Conservation (phyloP, 2,888 invertebrate species). For the Trissolcus japonicus region DNA sequence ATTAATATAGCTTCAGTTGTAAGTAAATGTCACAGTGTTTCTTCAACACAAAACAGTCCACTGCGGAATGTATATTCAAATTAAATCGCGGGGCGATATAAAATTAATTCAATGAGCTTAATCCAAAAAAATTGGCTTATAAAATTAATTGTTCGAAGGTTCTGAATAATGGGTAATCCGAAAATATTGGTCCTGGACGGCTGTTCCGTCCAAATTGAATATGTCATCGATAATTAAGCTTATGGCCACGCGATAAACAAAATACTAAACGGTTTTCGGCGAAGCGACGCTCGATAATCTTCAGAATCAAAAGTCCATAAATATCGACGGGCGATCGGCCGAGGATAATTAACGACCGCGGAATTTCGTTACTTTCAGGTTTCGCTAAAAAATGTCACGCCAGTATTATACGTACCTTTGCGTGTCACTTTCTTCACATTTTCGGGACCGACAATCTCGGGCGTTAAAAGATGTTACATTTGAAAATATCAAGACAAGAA, state of each 20-base stretch:
- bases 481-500: too few relatives aligned
- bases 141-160: slow-evolving; percentile 47
- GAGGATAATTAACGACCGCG: slow-evolving; percentile 6
- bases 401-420: neutral
- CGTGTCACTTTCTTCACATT: slow-evolving; percentile 1
- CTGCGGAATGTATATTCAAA: slow-evolving; percentile 44
- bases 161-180: slow-evolving; percentile 46
- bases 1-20: neutral
- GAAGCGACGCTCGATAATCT: slow-evolving; percentile 18
- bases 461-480: slow-evolving; percentile 59
- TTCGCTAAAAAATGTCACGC: neutral
- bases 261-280: slow-evolving; percentile 23
- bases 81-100: slow-evolving; percentile 37
- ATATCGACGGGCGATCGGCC: slow-evolving; percentile 24
- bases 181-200: slow-evolving; percentile 30
- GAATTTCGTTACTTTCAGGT: neutral
- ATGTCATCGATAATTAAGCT: slow-evolving; percentile 55
- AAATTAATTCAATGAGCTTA: slow-evolving; percentile 54
- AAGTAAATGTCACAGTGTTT: slow-evolving; percentile 9
- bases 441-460: slow-evolving; percentile 23
- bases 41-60: slow-evolving; percentile 30
- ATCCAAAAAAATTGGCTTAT: slow-evolving; percentile 49
- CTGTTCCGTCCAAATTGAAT: slow-evolving; percentile 46
- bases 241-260: slow-evolving; percentile 43
- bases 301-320: slow-evolving; percentile 50